Evolutionary conservation across 1,140 invertebrate genomes (phyloP).

Genomic region (Solenopsis invicta): DNA sequence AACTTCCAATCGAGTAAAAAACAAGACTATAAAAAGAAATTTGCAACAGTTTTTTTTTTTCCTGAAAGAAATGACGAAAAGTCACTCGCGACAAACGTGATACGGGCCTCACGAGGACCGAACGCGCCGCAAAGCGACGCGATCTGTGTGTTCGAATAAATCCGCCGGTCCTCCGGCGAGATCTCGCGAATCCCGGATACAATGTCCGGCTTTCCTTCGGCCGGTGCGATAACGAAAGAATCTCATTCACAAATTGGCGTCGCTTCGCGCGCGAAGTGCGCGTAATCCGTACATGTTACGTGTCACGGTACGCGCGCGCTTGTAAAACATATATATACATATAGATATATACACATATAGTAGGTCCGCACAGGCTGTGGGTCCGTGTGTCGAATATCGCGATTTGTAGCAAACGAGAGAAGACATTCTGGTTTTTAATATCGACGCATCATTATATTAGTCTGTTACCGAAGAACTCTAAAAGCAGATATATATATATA

Average conservation of each 20-base stretch:
- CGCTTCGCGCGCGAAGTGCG: slow-evolving; percentile 10
- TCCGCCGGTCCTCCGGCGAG: neutral
- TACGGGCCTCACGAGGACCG: neutral
- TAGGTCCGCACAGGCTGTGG: slow-evolving; percentile 16
- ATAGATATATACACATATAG: neutral
- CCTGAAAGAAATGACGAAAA: neutral
- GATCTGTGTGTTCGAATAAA: slow-evolving; percentile 24
- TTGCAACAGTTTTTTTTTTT: neutral
- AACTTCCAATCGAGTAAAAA: neutral
- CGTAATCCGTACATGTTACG: slow-evolving; percentile 16
- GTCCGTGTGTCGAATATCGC: slow-evolving; percentile 33
- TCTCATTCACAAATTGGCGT: slow-evolving; percentile 44
- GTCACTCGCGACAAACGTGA: slow-evolving; percentile 22
- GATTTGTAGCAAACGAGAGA: slow-evolving; percentile 62
- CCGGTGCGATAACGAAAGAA: slow-evolving; percentile 30
- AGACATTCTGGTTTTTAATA: slow-evolving; percentile 66
- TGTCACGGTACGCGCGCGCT: neutral
- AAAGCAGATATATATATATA: slow-evolving; percentile 51
- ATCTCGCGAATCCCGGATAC: neutral
- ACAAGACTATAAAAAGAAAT: neutral
- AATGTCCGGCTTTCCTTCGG: neutral
- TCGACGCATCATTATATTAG: slow-evolving; percentile 66
- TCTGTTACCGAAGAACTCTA: slow-evolving; percentile 66
- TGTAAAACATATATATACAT: neutral
- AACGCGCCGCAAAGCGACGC: slow-evolving; percentile 29